Conservation (phyloP, 2,113 vertebrate species). For the Anolis sagrei region DNA sequence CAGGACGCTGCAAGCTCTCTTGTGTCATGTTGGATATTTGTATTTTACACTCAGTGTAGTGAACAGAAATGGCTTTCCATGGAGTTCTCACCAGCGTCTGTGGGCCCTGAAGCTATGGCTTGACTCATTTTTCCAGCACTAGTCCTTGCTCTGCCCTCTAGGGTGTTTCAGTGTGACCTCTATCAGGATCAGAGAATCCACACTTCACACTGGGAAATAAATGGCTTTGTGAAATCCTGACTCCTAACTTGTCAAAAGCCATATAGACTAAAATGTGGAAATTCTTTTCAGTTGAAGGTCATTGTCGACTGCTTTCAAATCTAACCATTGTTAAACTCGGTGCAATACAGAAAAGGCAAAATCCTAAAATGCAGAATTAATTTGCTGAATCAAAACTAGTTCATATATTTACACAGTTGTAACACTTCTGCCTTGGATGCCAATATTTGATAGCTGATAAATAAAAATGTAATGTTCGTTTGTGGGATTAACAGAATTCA, state of each 20-base stretch:
- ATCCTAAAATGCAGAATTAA: background rate
- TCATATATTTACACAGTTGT: background rate
- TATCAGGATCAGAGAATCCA: conserved; percentile 51
- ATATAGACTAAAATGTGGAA: background rate
- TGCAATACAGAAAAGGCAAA: background rate
- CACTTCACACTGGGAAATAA: conserved; percentile 13
- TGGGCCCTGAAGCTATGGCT: conserved; percentile 24
- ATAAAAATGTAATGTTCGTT: too few species aligned
- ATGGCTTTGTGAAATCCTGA: conserved; percentile 24
- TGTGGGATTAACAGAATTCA: too few species aligned
- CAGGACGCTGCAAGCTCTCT: conserved; percentile 76
- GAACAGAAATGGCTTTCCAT: conserved; percentile 55
- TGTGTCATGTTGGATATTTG: conserved; percentile 76
- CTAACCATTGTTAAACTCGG: background rate
- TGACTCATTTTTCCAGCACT: conserved; percentile 55
- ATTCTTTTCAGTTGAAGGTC: background rate
- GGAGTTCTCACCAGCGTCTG: conserved; percentile 53
- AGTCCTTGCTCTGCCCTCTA: conserved; percentile 45
- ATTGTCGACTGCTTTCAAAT: background rate
- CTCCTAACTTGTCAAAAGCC: conserved; percentile 32
- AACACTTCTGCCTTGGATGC: too few species aligned
- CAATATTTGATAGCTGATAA: too few species aligned
- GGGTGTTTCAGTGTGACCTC: conserved; percentile 19
- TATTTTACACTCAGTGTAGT: conserved; percentile 66
- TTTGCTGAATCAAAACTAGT: background rate